Percentiles rank a stretch among this genome's conserved stretches.
These are phyloP conservation scores for Perodicticus potto DNA, from an alignment of 2,797 vertebrate species.

Conservation along the genomic window DNA sequence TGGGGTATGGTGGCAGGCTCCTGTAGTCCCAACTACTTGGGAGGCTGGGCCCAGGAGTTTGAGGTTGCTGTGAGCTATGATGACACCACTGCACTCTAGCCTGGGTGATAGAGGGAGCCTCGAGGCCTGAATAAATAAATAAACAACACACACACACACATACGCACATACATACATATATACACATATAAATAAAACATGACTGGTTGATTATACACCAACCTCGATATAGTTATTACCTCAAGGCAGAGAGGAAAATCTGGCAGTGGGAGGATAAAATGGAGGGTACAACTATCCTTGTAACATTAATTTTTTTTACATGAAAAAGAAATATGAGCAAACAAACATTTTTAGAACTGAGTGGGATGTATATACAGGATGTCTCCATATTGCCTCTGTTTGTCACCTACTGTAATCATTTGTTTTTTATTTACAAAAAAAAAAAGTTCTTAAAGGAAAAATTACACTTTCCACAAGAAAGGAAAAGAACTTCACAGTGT, in stretches of 20 bases:
- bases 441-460: neutral
- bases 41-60: neutral
- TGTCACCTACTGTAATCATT: neutral
- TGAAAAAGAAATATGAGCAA: neutral
- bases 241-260: neutral
- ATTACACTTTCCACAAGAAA: neutral
- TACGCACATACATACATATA: neutral
- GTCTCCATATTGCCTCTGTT: neutral
- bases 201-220: neutral
- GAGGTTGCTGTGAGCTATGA: neutral
- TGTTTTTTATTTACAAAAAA: neutral
- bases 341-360: neutral
- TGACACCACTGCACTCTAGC: too few relatives aligned
- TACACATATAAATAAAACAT: neutral
- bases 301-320: neutral
- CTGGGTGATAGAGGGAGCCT: neutral
- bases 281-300: neutral
- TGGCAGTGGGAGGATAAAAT: neutral
- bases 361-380: neutral
- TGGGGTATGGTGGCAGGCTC: neutral
- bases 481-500: neutral
- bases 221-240: neutral
- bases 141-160: neutral
- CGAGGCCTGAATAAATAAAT: neutral
- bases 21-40: neutral